Conservation (phyloP, 1,140 invertebrate species). For the Polypedilum vanderplanki region DNA sequence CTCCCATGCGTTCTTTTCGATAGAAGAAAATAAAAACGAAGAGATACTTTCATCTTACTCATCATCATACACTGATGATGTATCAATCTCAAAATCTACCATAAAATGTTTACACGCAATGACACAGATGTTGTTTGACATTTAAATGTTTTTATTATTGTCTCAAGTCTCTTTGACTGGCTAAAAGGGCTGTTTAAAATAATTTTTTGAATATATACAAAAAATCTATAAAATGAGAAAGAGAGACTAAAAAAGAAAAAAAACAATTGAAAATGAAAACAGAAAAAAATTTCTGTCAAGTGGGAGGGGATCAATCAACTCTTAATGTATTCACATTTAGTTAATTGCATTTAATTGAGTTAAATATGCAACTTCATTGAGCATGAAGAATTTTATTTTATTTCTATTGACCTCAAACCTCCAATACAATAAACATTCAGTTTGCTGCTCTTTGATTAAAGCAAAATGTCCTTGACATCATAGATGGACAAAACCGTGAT, state of each 20-base stretch:
- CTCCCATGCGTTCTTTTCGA: neutral
- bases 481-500: neutral
- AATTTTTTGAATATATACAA: no score
- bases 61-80: no score
- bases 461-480: slow-evolving; percentile 25
- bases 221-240: no score
- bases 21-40: neutral
- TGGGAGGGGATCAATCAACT: neutral
- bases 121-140: no score
- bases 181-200: no score
- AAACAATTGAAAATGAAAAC: neutral
- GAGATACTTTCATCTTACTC: no score
- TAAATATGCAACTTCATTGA: neutral
- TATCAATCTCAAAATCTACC: no score
- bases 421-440: no score
- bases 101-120: no score
- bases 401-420: neutral
- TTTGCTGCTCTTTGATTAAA: neutral
- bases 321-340: neutral
- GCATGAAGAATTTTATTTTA: neutral
- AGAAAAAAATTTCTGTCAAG: neutral
- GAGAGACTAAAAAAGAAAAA: neutral
- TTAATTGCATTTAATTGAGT: slow-evolving; percentile 3
- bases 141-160: no score
- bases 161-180: no score